Evolutionary conservation across 2,797 vertebrate species (phyloP).

Genomic region (Urophycis tenuis): DNA sequence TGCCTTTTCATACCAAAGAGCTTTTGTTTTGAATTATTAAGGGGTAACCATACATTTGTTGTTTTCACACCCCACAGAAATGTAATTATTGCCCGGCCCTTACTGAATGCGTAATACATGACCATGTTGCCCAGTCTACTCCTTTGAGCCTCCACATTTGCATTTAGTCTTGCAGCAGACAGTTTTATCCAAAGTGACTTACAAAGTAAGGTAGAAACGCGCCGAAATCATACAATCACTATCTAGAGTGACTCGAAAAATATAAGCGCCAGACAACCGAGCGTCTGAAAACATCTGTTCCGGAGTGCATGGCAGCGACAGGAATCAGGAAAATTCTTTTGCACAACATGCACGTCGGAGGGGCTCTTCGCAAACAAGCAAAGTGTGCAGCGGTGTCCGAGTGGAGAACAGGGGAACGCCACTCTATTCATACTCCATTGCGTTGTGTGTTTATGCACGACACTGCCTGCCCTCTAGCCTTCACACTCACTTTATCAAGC

Average conservation of each 20-base stretch:
- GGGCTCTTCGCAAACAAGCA: not conserved
- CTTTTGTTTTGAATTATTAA: conserved; percentile 42
- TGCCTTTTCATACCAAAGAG: conserved; percentile 36
- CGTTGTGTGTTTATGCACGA: not conserved
- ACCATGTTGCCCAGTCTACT: conserved; percentile 46
- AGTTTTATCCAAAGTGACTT: not conserved
- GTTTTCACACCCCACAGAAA: too few species aligned
- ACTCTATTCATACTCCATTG: not conserved
- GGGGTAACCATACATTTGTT: conserved; percentile 3
- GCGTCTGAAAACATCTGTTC: conserved; percentile 51
- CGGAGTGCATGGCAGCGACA: conserved; percentile 34
- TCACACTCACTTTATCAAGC: conserved; percentile 27
- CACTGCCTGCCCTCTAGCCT: conserved; percentile 27
- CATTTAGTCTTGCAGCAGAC: not conserved
- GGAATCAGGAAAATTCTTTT: not conserved
- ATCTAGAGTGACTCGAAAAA: not conserved
- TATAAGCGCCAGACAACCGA: conserved; percentile 26
- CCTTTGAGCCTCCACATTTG: conserved; percentile 34
- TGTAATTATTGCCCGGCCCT: not conserved
- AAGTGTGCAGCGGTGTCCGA: not conserved
- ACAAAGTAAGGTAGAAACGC: not conserved
- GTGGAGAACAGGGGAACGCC: not conserved
- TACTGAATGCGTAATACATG: not conserved
- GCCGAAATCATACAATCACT: not conserved
- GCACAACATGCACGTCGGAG: not conserved